These are phyloP conservation scores for Suricata suricatta DNA, from an alignment of 2,113 vertebrate genomes.

Conservation along the genomic window DNA sequence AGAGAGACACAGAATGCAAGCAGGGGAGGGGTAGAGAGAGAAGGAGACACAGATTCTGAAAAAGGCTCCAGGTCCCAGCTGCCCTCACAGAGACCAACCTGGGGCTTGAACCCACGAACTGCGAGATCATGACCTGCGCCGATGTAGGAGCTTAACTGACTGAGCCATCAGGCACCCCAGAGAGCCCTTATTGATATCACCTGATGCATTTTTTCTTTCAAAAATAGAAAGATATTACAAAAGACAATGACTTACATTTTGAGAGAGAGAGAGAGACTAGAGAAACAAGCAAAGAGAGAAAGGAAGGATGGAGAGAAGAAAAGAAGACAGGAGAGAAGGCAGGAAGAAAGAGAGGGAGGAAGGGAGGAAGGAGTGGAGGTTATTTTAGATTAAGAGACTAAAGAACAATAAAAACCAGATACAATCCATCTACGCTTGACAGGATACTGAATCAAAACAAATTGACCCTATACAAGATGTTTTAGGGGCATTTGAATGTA, in stretches of 20 bases:
- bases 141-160: too few relatives aligned
- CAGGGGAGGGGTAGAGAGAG: too few relatives aligned
- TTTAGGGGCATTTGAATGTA: neutral
- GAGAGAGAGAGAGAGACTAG: too few relatives aligned
- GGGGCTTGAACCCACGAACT: too few relatives aligned
- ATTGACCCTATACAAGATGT: neutral
- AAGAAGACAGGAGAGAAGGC: too few relatives aligned
- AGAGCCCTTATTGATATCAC: neutral
- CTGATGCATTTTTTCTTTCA: neutral
- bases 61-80: too few relatives aligned
- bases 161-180: neutral
- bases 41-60: too few relatives aligned
- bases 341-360: accelerated
- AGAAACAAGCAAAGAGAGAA: too few relatives aligned
- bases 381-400: neutral
- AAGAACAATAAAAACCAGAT: neutral
- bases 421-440: neutral
- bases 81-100: too few relatives aligned
- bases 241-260: neutral
- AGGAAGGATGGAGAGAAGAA: neutral
- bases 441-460: neutral
- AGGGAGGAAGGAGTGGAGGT: neutral
- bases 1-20: too few relatives aligned
- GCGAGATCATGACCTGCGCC: too few relatives aligned
- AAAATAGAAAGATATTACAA: neutral